Evolutionary conservation across 2,888 invertebrate genomes (phyloP), one percentile per base, ranked within the genome.

Genomic region (Troglohyphantes excavatus): DNA sequence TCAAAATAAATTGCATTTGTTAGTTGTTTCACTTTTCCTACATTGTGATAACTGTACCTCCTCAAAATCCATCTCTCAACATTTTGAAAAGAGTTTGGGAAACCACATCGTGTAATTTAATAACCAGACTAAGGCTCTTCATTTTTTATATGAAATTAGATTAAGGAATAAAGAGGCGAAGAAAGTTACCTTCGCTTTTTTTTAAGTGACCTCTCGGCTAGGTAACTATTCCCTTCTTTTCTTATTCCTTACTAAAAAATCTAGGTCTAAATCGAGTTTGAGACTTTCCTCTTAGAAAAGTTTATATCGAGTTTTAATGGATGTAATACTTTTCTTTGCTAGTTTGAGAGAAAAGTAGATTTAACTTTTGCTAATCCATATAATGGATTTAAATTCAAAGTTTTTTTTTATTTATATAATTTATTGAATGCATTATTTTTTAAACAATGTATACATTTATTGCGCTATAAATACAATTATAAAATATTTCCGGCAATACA

Each of bases 91-190:
- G n/a, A n/a, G 27, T 61, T 21, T 21, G 13, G 9, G 11, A 19
- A 59, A 33, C 29, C 75, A n/a, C 19, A 13, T 26, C 29, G 19
- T 9, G 19, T 75, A 75, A 75, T 39, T 61, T 61, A 19, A 75
- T 75, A 29, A 75, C 27, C 19, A 19, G 26, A 61, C n/a, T 11
- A 61, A 61, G 0, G 17, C 19, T 27, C 5, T 61, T n/a, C n/a
- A 29, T 59, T 21, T 75, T 75, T 29, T 27, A 75, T 75, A 61
- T 61, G 29, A 26, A n/a, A 75, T 75, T 61, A 29, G 29, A 33
- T 75, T 75, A 61, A n/a, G 5, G 59, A 75, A 68, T 33, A 33
- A 39, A 23, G 33, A 2, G 0, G 29, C 1, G 33, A 75, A 75
- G 59, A 29, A 9, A 21, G 29, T 13, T 19, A n/a, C 29, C 19